These are phyloP conservation scores for Dendrophyllia cribrosa DNA, from an alignment of 64 coral and sea anemone genomes.

Conservation along the genomic window DNA sequence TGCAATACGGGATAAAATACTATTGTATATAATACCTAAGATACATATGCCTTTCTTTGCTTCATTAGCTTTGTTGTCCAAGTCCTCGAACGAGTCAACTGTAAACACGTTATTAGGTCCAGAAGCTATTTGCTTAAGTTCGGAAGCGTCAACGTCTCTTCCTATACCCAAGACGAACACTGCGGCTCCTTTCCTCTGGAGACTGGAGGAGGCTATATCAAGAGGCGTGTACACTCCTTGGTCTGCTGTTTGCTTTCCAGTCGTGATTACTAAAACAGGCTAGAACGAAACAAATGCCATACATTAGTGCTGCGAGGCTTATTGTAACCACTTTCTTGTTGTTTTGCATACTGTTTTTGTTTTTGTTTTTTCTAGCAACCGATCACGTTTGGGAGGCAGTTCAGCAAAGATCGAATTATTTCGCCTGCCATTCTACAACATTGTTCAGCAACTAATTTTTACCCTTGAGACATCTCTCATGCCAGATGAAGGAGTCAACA, in stretches of 20 bases:
- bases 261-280: constrained; percentile 54
- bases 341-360: no score
- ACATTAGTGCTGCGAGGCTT: no score
- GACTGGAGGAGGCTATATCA: background rate
- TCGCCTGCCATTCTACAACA: no score
- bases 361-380: no score
- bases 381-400: no score
- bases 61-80: background rate
- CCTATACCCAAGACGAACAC: constrained; percentile 9
- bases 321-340: no score
- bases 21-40: background rate
- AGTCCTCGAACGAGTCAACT: constrained; percentile 32
- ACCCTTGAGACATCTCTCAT: constrained; percentile 60
- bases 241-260: constrained; percentile 44
- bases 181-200: background rate
- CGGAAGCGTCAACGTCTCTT: background rate
- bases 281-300: background rate
- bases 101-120: constrained; percentile 16
- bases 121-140: constrained; percentile 47
- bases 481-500: constrained; percentile 2
- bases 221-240: constrained; percentile 13
- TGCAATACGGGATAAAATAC: no score
- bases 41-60: background rate
- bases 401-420: no score
- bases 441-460: background rate